Percentiles rank a stretch among this genome's conserved stretches.
phyloP scores from a whole-genome alignment of 1,140 invertebrate genomes.

The Ditylenchus dipsaci region DNA sequence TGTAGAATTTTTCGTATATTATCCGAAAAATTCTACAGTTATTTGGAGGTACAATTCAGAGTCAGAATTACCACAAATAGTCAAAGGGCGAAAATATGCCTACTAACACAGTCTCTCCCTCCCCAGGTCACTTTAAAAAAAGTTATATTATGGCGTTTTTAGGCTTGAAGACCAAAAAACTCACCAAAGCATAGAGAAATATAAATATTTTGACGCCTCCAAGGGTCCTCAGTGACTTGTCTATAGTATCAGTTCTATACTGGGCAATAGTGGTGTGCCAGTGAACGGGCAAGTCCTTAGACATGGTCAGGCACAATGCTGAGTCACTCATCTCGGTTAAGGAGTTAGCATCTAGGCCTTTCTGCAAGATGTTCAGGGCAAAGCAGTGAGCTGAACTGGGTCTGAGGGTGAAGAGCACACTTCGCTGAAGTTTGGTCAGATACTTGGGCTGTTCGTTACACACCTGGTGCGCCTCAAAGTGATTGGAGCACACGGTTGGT shows the following conservation, averaged over 20 bases:
- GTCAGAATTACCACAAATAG: too few species aligned
- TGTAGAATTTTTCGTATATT: too few species aligned
- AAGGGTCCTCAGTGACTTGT: constrained; percentile 35
- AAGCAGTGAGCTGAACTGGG: constrained; percentile 33
- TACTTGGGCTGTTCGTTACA: constrained; percentile 15
- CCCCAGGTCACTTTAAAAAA: constrained; percentile 1
- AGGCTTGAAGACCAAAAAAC: constrained; percentile 6
- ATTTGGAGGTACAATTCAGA: too few species aligned
- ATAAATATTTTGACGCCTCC: constrained; percentile 39
- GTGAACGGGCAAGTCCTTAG: constrained; percentile 27
- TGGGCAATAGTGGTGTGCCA: constrained; percentile 25
- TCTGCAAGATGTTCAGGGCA: constrained; percentile 23
- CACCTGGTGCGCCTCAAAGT: constrained; percentile 21
- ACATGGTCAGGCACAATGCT: constrained; percentile 28
- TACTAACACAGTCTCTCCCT: too few species aligned
- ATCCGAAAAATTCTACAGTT: too few species aligned
- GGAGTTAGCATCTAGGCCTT: constrained; percentile 22
- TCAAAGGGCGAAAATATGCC: too few species aligned
- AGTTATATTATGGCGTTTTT: background rate
- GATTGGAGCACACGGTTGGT: constrained; percentile 12
- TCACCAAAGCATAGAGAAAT: constrained; percentile 40
- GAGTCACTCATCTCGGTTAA: constrained; percentile 15
- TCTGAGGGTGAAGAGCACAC: constrained; percentile 28
- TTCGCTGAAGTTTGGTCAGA: constrained; percentile 31
- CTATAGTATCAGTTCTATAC: constrained; percentile 17